Evolutionary conservation across 2,113 vertebrate genomes (phyloP).

Genomic region (Conger conger): DNA sequence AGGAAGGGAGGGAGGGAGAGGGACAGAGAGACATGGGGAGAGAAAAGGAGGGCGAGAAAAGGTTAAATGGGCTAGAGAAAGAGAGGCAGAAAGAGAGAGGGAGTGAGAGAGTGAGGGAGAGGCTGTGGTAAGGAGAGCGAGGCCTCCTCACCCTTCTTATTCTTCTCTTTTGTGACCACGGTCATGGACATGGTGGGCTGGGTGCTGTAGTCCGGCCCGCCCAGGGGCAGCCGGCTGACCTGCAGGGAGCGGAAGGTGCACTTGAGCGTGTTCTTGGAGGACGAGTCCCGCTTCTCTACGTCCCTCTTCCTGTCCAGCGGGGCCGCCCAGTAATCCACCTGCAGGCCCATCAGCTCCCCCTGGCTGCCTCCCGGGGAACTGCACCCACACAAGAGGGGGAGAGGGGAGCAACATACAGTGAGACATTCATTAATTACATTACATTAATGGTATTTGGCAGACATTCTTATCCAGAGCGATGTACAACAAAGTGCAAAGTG

Average conservation of each 20-base stretch:
- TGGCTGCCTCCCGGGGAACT: conserved; percentile 59
- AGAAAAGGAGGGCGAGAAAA: too few species aligned
- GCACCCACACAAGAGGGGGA: conserved; percentile 19
- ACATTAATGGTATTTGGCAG: too few species aligned
- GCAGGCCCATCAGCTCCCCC: conserved; percentile 91
- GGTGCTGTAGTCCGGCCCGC: conserved; percentile 70
- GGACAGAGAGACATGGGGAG: too few species aligned
- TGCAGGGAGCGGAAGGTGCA: conserved; percentile 98
- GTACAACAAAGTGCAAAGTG: too few species aligned
- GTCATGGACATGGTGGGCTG: conserved; percentile 94
- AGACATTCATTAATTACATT: too few species aligned
- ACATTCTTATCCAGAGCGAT: too few species aligned
- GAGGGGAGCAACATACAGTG: not conserved
- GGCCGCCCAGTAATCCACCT: conserved; percentile 97
- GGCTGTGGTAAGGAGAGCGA: not conserved
- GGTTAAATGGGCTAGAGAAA: too few species aligned
- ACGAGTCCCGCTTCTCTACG: conserved; percentile 83
- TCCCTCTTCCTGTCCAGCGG: conserved; percentile 86
- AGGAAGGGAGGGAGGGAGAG: too few species aligned
- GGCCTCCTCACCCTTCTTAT: conserved; percentile 87
- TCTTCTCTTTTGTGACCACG: conserved; percentile 96
- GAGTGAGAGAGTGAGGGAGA: too few species aligned
- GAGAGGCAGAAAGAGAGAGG: too few species aligned
- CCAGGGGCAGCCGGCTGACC: conserved; percentile 91
- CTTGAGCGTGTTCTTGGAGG: conserved; percentile 93